Conservation (phyloP, 2,888 invertebrate species). For the Phortica okadai region DNA sequence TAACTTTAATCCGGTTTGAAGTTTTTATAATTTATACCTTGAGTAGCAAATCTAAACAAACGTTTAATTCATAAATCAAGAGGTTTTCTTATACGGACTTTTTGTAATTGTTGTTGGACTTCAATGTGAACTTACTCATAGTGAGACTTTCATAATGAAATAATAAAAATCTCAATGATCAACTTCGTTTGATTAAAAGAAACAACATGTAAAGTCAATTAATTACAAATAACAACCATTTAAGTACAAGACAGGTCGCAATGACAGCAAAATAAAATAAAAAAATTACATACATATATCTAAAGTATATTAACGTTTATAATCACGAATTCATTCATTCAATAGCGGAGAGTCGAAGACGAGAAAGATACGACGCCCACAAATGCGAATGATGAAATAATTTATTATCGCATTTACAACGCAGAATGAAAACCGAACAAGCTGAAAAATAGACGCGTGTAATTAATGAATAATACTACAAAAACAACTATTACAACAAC, state of each 20-base stretch:
- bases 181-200: background rate
- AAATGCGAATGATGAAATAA: slow-evolving; percentile 50
- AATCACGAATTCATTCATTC: slow-evolving; percentile 8
- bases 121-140: background rate
- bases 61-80: too few relatives aligned
- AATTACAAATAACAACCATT: slow-evolving; percentile 29
- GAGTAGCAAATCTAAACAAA: too few relatives aligned
- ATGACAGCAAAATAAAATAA: slow-evolving; percentile 27
- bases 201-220: slow-evolving; percentile 33
- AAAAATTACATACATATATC: background rate
- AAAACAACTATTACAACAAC: background rate
- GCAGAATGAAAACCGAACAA: slow-evolving; percentile 7
- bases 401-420: slow-evolving; percentile 68
- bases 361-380: slow-evolving; percentile 12
- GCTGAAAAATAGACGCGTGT: slow-evolving; percentile 10
- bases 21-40: too few relatives aligned
- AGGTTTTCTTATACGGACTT: too few relatives aligned
- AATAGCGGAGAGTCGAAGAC: background rate
- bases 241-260: slow-evolving; percentile 19
- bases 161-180: background rate
- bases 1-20: too few relatives aligned
- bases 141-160: background rate
- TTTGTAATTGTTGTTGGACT: background rate
- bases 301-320: background rate
- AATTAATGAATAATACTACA: slow-evolving; percentile 5